Percentiles rank a stretch among this genome's conserved stretches.
Evolutionary conservation across 2,888 invertebrate genomes (phyloP).

Genomic region (Drosophila fulvimacula): DNA sequence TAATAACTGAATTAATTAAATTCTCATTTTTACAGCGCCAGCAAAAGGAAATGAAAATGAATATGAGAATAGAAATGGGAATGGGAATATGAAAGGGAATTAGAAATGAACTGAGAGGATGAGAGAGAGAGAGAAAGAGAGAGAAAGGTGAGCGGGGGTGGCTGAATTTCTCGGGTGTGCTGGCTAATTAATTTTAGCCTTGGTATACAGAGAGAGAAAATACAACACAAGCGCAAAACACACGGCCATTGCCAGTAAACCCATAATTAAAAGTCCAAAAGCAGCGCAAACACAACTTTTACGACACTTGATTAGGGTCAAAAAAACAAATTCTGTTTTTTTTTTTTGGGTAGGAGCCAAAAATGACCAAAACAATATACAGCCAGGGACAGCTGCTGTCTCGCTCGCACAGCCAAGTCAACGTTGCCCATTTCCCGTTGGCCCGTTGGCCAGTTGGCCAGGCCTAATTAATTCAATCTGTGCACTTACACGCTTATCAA

Average conservation of each 20-base stretch:
- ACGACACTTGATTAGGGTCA: conserved; percentile 78
- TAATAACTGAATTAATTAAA: conserved; percentile 80
- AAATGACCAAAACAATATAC: conserved; percentile 47
- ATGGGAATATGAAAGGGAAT: conserved; percentile 17
- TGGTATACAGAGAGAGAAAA: conserved; percentile 24
- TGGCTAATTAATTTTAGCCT: conserved; percentile 70
- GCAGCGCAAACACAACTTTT: conserved; percentile 61
- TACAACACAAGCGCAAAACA: conserved; percentile 14
- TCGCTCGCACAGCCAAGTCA: conserved; percentile 27
- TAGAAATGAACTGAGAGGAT: conserved; percentile 3
- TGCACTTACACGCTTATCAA: conserved; percentile 81
- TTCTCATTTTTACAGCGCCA: conserved; percentile 68
- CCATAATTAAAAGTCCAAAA: conserved; percentile 69
- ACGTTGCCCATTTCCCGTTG: neutral
- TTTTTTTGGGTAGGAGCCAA: conserved; percentile 10
- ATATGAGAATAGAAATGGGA: conserved; percentile 15
- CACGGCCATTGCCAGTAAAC: conserved; percentile 25
- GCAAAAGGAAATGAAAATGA: conserved; percentile 39
- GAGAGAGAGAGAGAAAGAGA: conserved; percentile 1
- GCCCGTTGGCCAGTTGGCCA: conserved; percentile 2
- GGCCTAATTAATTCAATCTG: conserved; percentile 79
- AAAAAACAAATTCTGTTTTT: conserved; percentile 16
- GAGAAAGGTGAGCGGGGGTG: conserved; percentile 10
- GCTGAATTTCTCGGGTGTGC: conserved; percentile 21
- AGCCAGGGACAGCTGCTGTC: conserved; percentile 36